Evolutionary conservation across 1,140 invertebrate genomes (phyloP), one percentile per base, ranked within the genome.

Genomic region (Drosophila aff.): DNA sequence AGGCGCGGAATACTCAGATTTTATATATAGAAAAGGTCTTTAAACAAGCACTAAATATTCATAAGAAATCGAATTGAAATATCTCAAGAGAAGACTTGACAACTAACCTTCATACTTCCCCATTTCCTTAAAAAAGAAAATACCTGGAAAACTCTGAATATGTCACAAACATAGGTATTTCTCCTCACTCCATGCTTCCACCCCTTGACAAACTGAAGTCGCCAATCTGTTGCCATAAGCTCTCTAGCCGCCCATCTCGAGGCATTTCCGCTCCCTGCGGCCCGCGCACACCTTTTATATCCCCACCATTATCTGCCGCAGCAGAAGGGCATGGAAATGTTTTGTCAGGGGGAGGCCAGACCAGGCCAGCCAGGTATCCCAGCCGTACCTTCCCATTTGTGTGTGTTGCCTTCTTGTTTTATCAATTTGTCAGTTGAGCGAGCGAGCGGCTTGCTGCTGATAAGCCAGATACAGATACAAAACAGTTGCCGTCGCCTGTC

Each of bases 381-480:
- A 44, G 28, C 23, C 13, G 6, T 47, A 16, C 46, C 52, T 55
- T 40, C 61, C 49, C 38, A 59, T 69, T 61, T 33, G 31, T 46
- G 53, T 68, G 38, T 71, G 58, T 40, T 61, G 38, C 62, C 36
- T 50, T 69, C 64, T 55, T 66, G 49, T 59, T 78, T 86, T 87
- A 87, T 87, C 83, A 87, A 89, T 89, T 75, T 89, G 81, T 80
- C 84, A 83, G 76, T 78, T 40, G 52, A 77, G 47, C 67, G 50
- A 61, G 78, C 71, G 47, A 73, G 71, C 68, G 69, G 61, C 38
- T 44, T 62, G 76, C 84, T 86, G 83, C 84, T 86, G 83, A 87
- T 86, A 86, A 86, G 84, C 72, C 80, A 86, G 83, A 86, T 89
- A 87, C 73, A 76, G 50, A 76, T 66, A 74, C 72, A 76, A 52